phyloP scores from a whole-genome alignment of 2,797 vertebrate genomes.

The Danio tinwini region DNA sequence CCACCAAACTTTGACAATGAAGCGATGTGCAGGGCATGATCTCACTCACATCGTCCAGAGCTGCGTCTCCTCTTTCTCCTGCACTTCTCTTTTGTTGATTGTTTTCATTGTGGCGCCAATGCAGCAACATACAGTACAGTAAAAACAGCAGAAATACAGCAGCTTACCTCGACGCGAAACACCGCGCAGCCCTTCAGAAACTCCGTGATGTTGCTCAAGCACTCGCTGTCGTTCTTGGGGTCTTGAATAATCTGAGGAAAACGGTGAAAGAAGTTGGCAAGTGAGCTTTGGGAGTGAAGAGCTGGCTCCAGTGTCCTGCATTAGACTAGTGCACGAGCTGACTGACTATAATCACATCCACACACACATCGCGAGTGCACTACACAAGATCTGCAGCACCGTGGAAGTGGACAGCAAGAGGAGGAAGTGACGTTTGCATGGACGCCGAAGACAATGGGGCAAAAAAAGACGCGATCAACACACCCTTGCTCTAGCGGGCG shows the following conservation, averaged over 20 bases:
- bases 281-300: background rate
- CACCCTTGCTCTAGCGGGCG: conserved; percentile 34
- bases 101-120: conserved; percentile 33
- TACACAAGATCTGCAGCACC: conserved; percentile 10
- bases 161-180: conserved; percentile 91
- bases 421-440: conserved; percentile 67
- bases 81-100: conserved; percentile 53
- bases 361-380: conserved; percentile 45
- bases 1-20: background rate
- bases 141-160: background rate
- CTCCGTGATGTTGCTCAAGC: conserved; percentile 90
- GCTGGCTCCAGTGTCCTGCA: conserved; percentile 18
- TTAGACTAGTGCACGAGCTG: conserved; percentile 7
- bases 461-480: background rate
- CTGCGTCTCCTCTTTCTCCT: conserved; percentile 37
- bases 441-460: conserved; percentile 13
- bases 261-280: background rate
- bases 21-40: background rate
- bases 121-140: background rate
- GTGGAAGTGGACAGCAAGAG: conserved; percentile 44
- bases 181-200: conserved; percentile 88
- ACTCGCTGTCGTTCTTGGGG: conserved; percentile 88
- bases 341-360: conserved; percentile 21
- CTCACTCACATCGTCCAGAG: conserved; percentile 13
- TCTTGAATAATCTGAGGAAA: conserved; percentile 86